These are phyloP conservation scores for Megalops cyprinoides DNA, from an alignment of 2,797 vertebrate genomes.

Conservation along the genomic window DNA sequence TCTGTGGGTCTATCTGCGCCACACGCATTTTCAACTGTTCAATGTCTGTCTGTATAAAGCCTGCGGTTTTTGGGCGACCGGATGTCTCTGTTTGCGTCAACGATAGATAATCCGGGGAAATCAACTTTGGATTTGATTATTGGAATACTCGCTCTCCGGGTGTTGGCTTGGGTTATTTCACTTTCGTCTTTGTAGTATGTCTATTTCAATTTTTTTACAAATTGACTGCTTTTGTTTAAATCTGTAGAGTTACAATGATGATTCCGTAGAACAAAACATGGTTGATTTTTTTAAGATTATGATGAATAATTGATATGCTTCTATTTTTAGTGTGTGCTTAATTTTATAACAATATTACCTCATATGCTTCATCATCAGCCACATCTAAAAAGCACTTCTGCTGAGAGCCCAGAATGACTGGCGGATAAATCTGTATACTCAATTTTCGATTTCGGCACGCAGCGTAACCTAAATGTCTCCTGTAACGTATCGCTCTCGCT, in stretches of 20 bases:
- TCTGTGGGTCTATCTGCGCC: slow-evolving; percentile 8
- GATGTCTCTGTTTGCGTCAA: slow-evolving; percentile 5
- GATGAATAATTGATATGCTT: slow-evolving; percentile 74
- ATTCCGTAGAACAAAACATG: slow-evolving; percentile 42
- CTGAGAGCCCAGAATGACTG: slow-evolving; percentile 1
- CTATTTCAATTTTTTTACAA: not conserved
- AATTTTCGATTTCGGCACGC: not conserved
- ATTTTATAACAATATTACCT: slow-evolving; percentile 51
- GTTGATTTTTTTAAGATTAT: slow-evolving; percentile 51
- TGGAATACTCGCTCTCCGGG: too few relatives aligned
- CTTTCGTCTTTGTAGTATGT: too few relatives aligned
- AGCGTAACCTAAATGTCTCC: not conserved
- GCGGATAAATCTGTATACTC: not conserved
- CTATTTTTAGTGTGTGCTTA: slow-evolving; percentile 73
- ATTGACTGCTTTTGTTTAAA: slow-evolving; percentile 45
- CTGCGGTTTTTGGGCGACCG: slow-evolving; percentile 21
- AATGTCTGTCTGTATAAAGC: slow-evolving; percentile 25
- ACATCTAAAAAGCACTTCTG: slow-evolving; percentile 7
- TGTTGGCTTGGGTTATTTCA: too few relatives aligned
- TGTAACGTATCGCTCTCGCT: not conserved
- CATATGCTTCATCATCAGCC: slow-evolving; percentile 21
- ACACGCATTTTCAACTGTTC: slow-evolving; percentile 18
- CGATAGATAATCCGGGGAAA: slow-evolving; percentile 19
- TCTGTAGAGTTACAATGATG: slow-evolving; percentile 38
- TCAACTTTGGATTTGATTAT: not conserved